Percentiles rank a stretch among this genome's conserved stretches.
Evolutionary conservation across 2,797 vertebrate genomes (phyloP).

Genomic region (Lates japonicus): DNA sequence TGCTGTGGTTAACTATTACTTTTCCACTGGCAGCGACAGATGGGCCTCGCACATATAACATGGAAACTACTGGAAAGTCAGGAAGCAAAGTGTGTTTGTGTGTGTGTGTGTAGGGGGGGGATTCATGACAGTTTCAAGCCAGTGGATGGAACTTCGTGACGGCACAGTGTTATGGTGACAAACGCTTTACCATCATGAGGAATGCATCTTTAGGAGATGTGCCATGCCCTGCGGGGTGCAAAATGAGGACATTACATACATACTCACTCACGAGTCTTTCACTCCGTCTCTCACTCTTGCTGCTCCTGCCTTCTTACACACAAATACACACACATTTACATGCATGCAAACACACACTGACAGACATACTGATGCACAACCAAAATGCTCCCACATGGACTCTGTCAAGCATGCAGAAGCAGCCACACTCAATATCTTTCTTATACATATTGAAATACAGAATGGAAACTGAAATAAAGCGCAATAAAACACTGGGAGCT

Average conservation of each 20-base stretch:
- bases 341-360: slow-evolving; percentile 19
- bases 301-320: slow-evolving; percentile 24
- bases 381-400: slow-evolving; percentile 47
- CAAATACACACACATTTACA: background rate
- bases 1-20: slow-evolving; percentile 40
- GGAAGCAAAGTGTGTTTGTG: slow-evolving; percentile 8
- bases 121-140: slow-evolving; percentile 31
- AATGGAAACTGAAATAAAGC: slow-evolving; percentile 79
- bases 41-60: slow-evolving; percentile 9
- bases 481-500: slow-evolving; percentile 81
- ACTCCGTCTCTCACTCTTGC: slow-evolving; percentile 56
- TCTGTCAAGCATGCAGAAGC: slow-evolving; percentile 46
- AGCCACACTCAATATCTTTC: slow-evolving; percentile 70
- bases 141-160: slow-evolving; percentile 47
- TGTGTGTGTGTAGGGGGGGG: background rate
- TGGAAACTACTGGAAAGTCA: slow-evolving; percentile 47
- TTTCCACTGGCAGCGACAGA: slow-evolving; percentile 49
- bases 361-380: slow-evolving; percentile 43
- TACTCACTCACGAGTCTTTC: slow-evolving; percentile 57
- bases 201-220: slow-evolving; percentile 66
- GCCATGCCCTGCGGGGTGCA: slow-evolving; percentile 61
- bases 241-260: slow-evolving; percentile 68
- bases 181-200: slow-evolving; percentile 66
- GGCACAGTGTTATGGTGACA: slow-evolving; percentile 54
- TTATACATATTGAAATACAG: slow-evolving; percentile 71